These are phyloP conservation scores for Auanema freiburgensis DNA, from an alignment of 2,888 invertebrate genomes.

Conservation along the genomic window DNA sequence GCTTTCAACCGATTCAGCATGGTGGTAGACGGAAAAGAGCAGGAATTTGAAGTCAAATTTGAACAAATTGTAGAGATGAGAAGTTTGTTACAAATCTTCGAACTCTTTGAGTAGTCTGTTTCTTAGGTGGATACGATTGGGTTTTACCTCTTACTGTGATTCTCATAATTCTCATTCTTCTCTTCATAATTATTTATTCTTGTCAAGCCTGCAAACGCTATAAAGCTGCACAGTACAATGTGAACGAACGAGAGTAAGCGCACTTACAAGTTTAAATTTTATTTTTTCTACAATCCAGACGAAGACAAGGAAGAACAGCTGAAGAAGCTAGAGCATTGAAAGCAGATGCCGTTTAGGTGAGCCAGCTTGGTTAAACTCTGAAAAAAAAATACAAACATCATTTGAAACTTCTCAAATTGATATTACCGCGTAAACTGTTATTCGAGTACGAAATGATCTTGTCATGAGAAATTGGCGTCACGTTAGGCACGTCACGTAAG, in stretches of 20 bases:
- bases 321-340: too few species aligned
- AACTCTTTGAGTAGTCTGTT: not conserved
- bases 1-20: slow-evolving; percentile 48
- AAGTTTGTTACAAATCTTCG: slow-evolving; percentile 22
- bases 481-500: too few species aligned
- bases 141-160: slow-evolving; percentile 55
- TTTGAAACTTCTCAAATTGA: too few species aligned
- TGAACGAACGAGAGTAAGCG: slow-evolving; percentile 51
- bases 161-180: slow-evolving; percentile 52
- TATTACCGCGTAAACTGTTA: too few species aligned
- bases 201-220: slow-evolving; percentile 46
- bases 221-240: slow-evolving; percentile 54
- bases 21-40: slow-evolving; percentile 32
- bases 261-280: not conserved
- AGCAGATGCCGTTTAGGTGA: too few species aligned
- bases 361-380: too few species aligned
- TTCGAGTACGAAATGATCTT: too few species aligned
- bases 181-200: slow-evolving; percentile 52
- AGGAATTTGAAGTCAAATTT: slow-evolving; percentile 30
- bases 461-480: too few species aligned
- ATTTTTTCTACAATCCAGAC: too few species aligned
- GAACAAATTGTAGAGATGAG: slow-evolving; percentile 30
- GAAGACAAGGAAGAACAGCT: not conserved
- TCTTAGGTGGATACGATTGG: slow-evolving; percentile 50
- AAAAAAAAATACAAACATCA: too few species aligned